phyloP scores from a whole-genome alignment of 1,140 invertebrate species.

The Homarus americanus region DNA sequence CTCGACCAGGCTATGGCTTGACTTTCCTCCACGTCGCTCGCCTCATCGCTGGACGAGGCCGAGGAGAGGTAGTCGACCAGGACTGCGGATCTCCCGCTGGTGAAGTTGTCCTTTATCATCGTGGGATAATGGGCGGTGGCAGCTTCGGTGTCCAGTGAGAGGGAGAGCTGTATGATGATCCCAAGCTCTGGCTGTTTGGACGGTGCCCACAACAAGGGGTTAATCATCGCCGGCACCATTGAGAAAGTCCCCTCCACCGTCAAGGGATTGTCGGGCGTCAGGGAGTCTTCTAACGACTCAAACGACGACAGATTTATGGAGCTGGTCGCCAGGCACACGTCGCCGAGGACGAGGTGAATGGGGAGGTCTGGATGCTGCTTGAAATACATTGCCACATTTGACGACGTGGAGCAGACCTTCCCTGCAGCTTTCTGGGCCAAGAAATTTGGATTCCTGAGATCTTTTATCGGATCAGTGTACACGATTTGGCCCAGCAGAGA shows the following conservation, averaged over 20 bases:
- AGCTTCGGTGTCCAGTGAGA: background rate
- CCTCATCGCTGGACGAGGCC: background rate
- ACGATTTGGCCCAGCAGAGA: conserved; percentile 38
- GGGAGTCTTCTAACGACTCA: background rate
- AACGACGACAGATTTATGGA: conserved; percentile 31
- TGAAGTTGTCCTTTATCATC: background rate
- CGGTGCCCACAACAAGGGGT: conserved; percentile 35
- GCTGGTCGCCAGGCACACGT: conserved; percentile 39
- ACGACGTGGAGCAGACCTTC: conserved; percentile 18
- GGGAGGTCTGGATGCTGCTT: conserved; percentile 43
- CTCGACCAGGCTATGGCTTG: background rate
- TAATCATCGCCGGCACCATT: conserved; percentile 31
- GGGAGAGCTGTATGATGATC: conserved; percentile 16
- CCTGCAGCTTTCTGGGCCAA: conserved; percentile 42
- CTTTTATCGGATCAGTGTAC: conserved; percentile 42
- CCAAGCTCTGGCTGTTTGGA: conserved; percentile 38
- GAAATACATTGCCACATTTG: conserved; percentile 42
- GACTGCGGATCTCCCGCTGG: background rate
- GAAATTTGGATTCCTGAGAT: conserved; percentile 48
- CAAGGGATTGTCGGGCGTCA: conserved; percentile 14
- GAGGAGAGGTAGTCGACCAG: background rate
- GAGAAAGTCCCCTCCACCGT: conserved; percentile 35
- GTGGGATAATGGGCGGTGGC: background rate
- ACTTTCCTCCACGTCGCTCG: background rate
- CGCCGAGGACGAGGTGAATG: conserved; percentile 54